phyloP scores from a whole-genome alignment of 2,797 vertebrate species.

The Sebastes trivittatus region DNA sequence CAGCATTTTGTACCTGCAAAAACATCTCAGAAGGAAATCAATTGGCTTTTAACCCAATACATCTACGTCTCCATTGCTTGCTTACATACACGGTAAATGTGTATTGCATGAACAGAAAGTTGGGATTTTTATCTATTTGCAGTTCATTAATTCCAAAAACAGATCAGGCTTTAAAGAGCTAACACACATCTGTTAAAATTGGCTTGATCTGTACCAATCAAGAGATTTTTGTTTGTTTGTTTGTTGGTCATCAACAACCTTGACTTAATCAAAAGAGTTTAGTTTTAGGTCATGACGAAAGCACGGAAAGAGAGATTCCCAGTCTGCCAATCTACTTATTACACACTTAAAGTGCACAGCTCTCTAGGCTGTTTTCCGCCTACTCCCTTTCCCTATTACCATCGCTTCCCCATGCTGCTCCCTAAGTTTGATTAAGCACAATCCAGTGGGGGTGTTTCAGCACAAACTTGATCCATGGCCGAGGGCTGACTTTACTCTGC shows the following conservation, averaged over 20 bases:
- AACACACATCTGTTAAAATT: not conserved
- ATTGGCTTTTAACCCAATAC: not conserved
- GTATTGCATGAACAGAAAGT: not conserved
- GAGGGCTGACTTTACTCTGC: constrained; percentile 48
- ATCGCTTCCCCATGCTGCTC: constrained; percentile 34
- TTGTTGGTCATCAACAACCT: not conserved
- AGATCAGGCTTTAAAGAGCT: not conserved
- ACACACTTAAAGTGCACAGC: constrained; percentile 40
- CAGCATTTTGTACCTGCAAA: not conserved
- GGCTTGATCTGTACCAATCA: not conserved
- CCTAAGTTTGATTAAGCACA: constrained; percentile 57
- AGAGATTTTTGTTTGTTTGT: not conserved
- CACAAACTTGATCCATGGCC: constrained; percentile 56
- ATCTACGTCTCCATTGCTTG: not conserved
- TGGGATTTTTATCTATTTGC: not conserved
- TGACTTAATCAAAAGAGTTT: constrained; percentile 11
- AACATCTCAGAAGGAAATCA: not conserved
- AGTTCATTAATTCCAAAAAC: not conserved
- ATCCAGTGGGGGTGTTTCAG: constrained; percentile 48
- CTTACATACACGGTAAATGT: not conserved
- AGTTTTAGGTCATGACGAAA: constrained; percentile 22
- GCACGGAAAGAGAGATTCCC: constrained; percentile 14
- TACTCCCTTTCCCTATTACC: constrained; percentile 31
- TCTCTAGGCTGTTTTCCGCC: constrained; percentile 38
- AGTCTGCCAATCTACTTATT: constrained; percentile 44